Percentiles rank a stretch among this genome's conserved stretches.
Conservation (phyloP, 2,888 invertebrate genomes). For the Heteropelma amictum region DNA sequence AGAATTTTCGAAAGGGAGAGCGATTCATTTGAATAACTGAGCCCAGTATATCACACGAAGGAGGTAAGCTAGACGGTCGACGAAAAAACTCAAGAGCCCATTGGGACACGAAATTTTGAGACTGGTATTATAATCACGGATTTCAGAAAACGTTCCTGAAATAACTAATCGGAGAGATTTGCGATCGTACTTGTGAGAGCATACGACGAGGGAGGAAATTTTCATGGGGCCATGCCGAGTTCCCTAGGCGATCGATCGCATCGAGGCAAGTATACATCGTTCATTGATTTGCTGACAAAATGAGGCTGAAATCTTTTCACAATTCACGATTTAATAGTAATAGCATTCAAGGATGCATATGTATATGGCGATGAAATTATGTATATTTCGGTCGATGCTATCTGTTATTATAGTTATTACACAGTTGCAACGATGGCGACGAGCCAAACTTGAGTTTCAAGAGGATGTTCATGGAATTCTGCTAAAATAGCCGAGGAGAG, state of each 20-base stretch:
- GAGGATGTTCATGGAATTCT: too few relatives aligned
- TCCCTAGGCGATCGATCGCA: constrained; percentile 25
- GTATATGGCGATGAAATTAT: not conserved
- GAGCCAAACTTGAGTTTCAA: too few relatives aligned
- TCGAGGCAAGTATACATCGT: too few relatives aligned
- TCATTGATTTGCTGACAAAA: constrained; percentile 42
- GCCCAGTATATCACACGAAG: not conserved
- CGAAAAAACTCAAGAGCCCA: constrained; percentile 30
- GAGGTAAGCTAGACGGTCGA: constrained; percentile 2
- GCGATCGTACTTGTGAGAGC: not conserved
- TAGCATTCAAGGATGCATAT: not conserved
- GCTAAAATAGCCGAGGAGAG: too few relatives aligned
- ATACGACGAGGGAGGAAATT: constrained; percentile 24
- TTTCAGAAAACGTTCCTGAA: constrained; percentile 38
- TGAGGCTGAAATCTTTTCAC: constrained; percentile 27
- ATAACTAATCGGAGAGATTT: constrained; percentile 32
- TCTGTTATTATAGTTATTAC: not conserved
- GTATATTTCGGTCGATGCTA: not conserved
- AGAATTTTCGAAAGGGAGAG: constrained; percentile 40
- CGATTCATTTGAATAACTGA: constrained; percentile 7
- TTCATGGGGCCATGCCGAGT: constrained; percentile 38
- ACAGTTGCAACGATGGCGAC: too few relatives aligned
- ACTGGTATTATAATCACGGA: constrained; percentile 46
- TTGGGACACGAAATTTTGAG: constrained; percentile 21
- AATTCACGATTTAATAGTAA: constrained; percentile 3